Evolutionary conservation across 1,140 invertebrate species (phyloP), one percentile per base, ranked within the genome.

Genomic region (Carposina sasakii): DNA sequence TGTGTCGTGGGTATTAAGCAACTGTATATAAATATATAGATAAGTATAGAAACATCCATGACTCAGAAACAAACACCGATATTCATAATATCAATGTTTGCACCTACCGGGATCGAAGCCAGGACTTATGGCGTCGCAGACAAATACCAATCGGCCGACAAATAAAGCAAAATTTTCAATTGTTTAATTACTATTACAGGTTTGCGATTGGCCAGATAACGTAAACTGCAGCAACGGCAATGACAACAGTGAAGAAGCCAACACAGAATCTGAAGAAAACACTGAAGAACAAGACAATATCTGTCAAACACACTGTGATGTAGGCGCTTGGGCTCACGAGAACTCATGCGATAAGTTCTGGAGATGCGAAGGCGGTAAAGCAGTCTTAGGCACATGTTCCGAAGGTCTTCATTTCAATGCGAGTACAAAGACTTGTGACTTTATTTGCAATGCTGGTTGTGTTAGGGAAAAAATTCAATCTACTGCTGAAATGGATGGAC

Each of bases 281-380:
- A 26, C 1, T 52, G 45, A 53, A 4, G 48, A 21, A 6, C 52
- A 44, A 30, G 22, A 30, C 17, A 37, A 20, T 12, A 17, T 19
- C 9, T 73, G 70, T 26, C 26, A 34, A 15, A 43, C 45, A 12
- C 48, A 61, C 9, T 71, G 70, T 48, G 58, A 73, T 36, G 52
- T 67, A 0, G 59, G 71, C 4, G 64, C 86, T 1, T 64, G 86
- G 45, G 51, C 81, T 2, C 71, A 89, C 49, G 72, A 81, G 2
- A 54, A 57, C 1, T 79, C 87, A 50, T 90, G 89, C 54, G 61
- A 60, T 1, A 79, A 67, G 42, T 90, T 85, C 65, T 90, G 86
- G 62, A 64, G 76, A 1, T 90, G 89, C 51, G 58, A 79, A n/a
- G 67, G 63, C 12, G 77, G 74, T 4, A 60, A 52, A 10, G 62